Base-by-base conservation (phyloP, 2,888 invertebrate genomes). In the Nephrotoma appendiculata region DNA sequence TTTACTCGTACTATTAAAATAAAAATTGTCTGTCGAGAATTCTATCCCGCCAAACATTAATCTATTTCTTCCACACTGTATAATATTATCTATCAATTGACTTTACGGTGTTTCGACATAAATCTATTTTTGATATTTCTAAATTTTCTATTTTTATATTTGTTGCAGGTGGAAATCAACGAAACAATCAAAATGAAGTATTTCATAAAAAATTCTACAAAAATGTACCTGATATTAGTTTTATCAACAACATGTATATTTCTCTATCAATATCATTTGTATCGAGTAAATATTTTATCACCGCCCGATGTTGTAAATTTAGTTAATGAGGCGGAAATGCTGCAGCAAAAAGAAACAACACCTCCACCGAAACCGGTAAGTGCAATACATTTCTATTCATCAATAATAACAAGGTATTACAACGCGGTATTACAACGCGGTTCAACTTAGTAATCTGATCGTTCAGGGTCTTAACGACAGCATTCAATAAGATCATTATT, bases 191-290 rank as follows among this genome's bases (percentile, higher is more conserved):
- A 19, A 71, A 71, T 71, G 71, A 71, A 71, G 71, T 71, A 71
- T 71, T 71, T 31, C 31, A 93, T 94, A 92, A 93, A 92, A 90
- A 92, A 93, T 90, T 93, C 93, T 89, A 92, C 93, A 90, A 94
- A 94, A 92, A 93, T 94, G 93, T 94, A 94, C 92, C 92, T 94
- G 91, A 92, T 94, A 89, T 93, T 94, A 90, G 92, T 94, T 90
- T 91, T 94, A 90, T 91, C 91, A 88, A 93, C 94, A 89, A 92
- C 93, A 88, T 94, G 94, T 90, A 92, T 94, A 89, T 92, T 94
- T 89, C 92, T 94, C 89, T 94, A 94, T 90, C 94, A 95, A 90
- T 94, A 94, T 90, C 94, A 94, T 89, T 91, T 94, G 89, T 93
- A 94, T 88, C 93, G 92, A 87, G 92, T 91, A 88, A 91, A 92